Evolutionary conservation across 2,113 vertebrate species (phyloP), one percentile per base, ranked within the genome.

Genomic region (Spermophilus dauricus): DNA sequence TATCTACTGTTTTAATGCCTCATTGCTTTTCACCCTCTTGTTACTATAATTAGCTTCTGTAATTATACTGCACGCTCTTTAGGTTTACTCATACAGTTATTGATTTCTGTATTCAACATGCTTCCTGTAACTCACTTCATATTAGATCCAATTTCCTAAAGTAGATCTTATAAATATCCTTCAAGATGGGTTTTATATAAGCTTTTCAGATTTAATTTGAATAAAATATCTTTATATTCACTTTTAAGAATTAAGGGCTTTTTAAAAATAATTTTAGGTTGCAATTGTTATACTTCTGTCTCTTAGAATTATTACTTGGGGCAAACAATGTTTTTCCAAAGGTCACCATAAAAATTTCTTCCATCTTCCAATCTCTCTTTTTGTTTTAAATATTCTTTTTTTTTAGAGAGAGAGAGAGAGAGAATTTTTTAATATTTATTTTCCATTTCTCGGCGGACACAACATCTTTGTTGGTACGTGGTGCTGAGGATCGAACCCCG

Each of bases 141-240:
- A 39, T 45, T 78, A 16, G 1, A 45, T 73, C 85, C 32, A 91
- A 30, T 88, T 87, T 70, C 58, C 58, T 77, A 7, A 65, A 69
- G 11, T 70, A 8, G 45, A 77, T 51, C 12, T 94, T 76, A 69
- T 42, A 77, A 58, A 91, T 16, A 34, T 34, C 2, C 61, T 77
- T 83, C 69, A 53, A 14, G 32, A 61, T 75, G 4, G 1, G 7
- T 51, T 48, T 61, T n/a, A 17, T 30, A 30, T 42, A n/a, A 94
- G 8, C 32, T 81, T 39, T 30, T 86, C 53, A 34, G 39, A 67
- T 94, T 91, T 84, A 94, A 22, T 82, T 76, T 91, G 30, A 83
- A 84, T 86, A 82, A 69, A 51, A 8, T 75, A 5, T n/a, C 20
- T 69, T 84, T 24, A 86, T 69, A 67, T 10, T 42, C 26, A 7